Evolutionary conservation across 2,113 vertebrate species (phyloP).

Genomic region (Tamias sibiricus): DNA sequence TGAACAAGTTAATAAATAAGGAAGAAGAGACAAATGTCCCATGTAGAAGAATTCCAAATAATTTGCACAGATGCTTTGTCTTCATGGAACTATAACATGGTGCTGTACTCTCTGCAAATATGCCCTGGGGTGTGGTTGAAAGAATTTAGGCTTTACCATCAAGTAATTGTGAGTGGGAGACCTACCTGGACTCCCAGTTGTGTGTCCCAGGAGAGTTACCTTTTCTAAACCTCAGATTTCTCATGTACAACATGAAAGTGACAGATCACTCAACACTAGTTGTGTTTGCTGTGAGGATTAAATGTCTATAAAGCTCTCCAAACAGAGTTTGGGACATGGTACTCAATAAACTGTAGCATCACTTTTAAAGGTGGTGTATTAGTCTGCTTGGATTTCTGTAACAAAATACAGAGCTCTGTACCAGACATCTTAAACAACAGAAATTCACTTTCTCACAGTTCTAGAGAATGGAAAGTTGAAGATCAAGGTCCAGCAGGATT

Average conservation of each 20-base stretch:
- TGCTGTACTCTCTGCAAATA: neutral
- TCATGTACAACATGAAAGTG: neutral
- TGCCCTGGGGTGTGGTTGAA: neutral
- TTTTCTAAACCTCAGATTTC: neutral
- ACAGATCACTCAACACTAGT: neutral
- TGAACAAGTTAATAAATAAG: neutral
- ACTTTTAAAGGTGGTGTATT: neutral
- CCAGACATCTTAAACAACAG: neutral
- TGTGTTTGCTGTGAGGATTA: neutral
- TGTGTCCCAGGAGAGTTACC: neutral
- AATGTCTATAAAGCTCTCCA: neutral
- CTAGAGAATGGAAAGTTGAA: neutral
- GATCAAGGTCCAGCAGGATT: neutral
- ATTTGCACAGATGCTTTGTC: neutral
- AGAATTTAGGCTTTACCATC: neutral
- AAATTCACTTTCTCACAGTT: slow-evolving; percentile 30
- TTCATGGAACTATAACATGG: neutral
- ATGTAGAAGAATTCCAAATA: neutral
- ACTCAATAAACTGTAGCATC: neutral
- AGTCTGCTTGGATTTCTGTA: neutral
- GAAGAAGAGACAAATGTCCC: neutral
- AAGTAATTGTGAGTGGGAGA: neutral
- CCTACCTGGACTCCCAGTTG: neutral
- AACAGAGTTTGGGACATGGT: neutral
- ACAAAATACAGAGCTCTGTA: neutral